phyloP scores from a whole-genome alignment of 2,888 invertebrate genomes.

The Chrysomela aeneicollis region DNA sequence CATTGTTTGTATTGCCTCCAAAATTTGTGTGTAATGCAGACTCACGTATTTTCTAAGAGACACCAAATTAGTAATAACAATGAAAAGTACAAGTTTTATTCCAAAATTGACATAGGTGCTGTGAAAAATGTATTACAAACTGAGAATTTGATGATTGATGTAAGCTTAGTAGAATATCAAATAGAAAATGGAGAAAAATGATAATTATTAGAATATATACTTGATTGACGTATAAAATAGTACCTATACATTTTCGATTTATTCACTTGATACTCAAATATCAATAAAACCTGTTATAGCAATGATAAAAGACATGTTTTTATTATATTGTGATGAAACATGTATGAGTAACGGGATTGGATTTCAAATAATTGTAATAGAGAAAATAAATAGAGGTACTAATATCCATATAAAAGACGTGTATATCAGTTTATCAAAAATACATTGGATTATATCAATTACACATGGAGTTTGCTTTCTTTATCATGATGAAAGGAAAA shows the following conservation, averaged over 20 bases:
- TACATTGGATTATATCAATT: neutral
- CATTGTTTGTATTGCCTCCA: conserved; percentile 40
- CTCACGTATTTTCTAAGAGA: conserved; percentile 34
- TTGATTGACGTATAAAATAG: neutral
- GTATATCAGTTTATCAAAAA: neutral
- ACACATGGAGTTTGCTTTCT: too few species aligned
- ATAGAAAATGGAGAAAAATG: conserved; percentile 18
- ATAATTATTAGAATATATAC: conserved; percentile 15
- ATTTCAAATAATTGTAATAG: too few species aligned
- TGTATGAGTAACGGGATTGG: too few species aligned
- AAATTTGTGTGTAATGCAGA: conserved; percentile 34
- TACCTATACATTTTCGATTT: too few species aligned
- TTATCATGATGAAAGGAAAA: too few species aligned
- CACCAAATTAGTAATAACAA: conserved; percentile 31
- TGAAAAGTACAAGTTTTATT: conserved; percentile 36
- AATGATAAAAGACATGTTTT: too few species aligned
- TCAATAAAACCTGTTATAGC: too few species aligned
- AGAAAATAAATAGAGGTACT: too few species aligned
- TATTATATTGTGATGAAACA: too few species aligned
- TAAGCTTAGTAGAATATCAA: conserved; percentile 23
- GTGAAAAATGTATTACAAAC: conserved; percentile 35
- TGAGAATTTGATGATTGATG: conserved; percentile 35
- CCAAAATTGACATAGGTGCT: conserved; percentile 32
- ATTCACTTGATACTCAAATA: too few species aligned
- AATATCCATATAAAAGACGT: too few species aligned